Evolutionary conservation across 2,888 invertebrate genomes (phyloP), one percentile per base, ranked within the genome.

Genomic region (Drosophila mayaguana): DNA sequence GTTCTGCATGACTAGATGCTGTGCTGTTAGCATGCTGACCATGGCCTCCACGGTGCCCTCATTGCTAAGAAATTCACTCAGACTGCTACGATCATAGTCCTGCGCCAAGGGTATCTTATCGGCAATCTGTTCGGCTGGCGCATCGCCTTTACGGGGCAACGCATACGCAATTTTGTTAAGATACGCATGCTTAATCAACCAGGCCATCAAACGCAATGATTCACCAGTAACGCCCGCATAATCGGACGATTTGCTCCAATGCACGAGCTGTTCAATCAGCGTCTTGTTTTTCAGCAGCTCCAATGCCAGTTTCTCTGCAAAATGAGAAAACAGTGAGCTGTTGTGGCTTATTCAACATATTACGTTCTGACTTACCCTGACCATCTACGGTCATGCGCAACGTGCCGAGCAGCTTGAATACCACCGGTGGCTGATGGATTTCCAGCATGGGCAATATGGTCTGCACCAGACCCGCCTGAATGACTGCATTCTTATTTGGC

Each of bases 1-100:
- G 91, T 96, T 96, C 91, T 97, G 97, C 98, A 98, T 98, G 34
- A 97, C 95, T 9, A 96, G 94, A 93, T 97, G 97, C 86, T 96
- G 96, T 3, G 97, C 96, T 6, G 95, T 94, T 76, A 97, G 93
- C 98, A 98, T 97, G 92, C 95, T 95, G 14, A 97, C 95, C 81
- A 98, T 93, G 86, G 96, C 95, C 62, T 95, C 95, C 38, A 97
- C 93, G 69, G 96, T 96, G 70, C 96, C 96, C 53, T 95, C 94
- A 22, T 94, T 94, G 92, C 94, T 92, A 0, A 94, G 92, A 48
- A 94, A 93, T 18, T 89, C 88, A 55, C 82, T 90, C 5, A 93
- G 63, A 63, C 93, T 92, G 38, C 90, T 90, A 54, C 92, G 91
- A 77, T 92, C 92, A 55, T 91, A 91, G 62, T 91, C 89, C 73